Percentiles rank a stretch among this genome's conserved stretches.
These are phyloP conservation scores for Plutella xylostella DNA, from an alignment of 2,888 invertebrate species.

Conservation along the genomic window DNA sequence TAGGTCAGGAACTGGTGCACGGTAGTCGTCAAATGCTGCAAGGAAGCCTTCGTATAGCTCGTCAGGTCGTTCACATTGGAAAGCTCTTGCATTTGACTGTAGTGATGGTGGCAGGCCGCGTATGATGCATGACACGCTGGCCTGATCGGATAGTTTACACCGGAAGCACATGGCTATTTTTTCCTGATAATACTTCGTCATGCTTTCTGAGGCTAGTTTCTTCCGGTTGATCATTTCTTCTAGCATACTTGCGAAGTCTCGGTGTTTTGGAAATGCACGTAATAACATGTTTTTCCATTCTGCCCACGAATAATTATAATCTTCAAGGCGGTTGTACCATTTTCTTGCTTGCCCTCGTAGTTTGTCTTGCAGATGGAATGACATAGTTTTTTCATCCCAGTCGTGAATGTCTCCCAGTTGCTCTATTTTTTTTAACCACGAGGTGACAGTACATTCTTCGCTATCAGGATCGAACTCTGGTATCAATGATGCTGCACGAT, in stretches of 20 bases:
- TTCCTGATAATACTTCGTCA: slow-evolving; percentile 27
- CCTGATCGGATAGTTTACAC: slow-evolving; percentile 20
- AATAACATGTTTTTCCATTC: slow-evolving; percentile 23
- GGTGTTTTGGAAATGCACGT: slow-evolving; percentile 4
- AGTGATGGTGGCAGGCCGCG: slow-evolving; percentile 19
- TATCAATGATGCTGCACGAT: slow-evolving; percentile 8
- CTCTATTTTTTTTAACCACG: slow-evolving; percentile 20
- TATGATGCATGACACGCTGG: slow-evolving; percentile 22
- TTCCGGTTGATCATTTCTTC: slow-evolving; percentile 21
- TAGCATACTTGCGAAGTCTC: slow-evolving; percentile 18
- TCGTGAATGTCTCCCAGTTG: slow-evolving; percentile 19
- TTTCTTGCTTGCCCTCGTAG: slow-evolving; percentile 21
- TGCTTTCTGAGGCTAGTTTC: slow-evolving; percentile 18
- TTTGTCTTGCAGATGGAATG: slow-evolving; percentile 16
- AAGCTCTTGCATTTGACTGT: slow-evolving; percentile 22
- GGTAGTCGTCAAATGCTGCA: slow-evolving; percentile 22
- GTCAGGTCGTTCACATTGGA: slow-evolving; percentile 20
- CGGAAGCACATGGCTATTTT: slow-evolving; percentile 24
- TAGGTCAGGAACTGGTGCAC: slow-evolving; percentile 5
- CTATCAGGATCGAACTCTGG: slow-evolving; percentile 17
- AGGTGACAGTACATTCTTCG: slow-evolving; percentile 13
- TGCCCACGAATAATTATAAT: slow-evolving; percentile 22
- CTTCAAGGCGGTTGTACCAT: slow-evolving; percentile 21
- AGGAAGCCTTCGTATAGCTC: slow-evolving; percentile 1
- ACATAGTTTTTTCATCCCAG: slow-evolving; percentile 18